Evolutionary conservation across 2,113 vertebrate genomes (phyloP).

Genomic region (Chascanopsetta lugubris): DNA sequence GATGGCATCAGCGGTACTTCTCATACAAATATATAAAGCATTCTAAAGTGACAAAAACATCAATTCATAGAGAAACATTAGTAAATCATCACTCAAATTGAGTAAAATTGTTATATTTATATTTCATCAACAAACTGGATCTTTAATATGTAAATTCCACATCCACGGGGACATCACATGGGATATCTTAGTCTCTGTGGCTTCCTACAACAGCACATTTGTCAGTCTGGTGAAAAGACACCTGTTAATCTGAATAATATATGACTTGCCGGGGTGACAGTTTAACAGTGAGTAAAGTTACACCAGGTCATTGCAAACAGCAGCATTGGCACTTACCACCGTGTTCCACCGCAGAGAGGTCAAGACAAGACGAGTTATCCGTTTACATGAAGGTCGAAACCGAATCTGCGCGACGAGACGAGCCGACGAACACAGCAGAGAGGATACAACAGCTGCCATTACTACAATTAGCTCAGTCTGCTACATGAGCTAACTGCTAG

Average conservation of each 20-base stretch:
- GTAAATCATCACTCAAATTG: too few species aligned
- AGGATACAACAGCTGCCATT: not conserved
- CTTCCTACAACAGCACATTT: conserved; percentile 34
- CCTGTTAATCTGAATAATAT: conserved; percentile 32
- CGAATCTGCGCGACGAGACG: not conserved
- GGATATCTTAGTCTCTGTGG: not conserved
- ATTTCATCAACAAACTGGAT: too few species aligned
- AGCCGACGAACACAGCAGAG: conserved; percentile 4
- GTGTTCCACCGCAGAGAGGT: conserved; percentile 23
- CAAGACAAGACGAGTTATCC: conserved; percentile 3
- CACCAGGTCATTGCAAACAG: conserved; percentile 4
- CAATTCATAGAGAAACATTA: too few species aligned
- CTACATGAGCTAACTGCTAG: too few species aligned
- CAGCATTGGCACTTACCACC: conserved; percentile 60
- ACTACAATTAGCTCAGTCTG: not conserved
- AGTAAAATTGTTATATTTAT: too few species aligned
- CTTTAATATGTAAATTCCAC: too few species aligned
- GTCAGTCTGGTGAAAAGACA: conserved; percentile 23
- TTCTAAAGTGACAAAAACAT: too few species aligned
- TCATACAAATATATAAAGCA: too few species aligned
- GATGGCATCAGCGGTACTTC: too few species aligned
- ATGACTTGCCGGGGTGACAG: conserved; percentile 4
- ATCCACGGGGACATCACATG: not conserved
- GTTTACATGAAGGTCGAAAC: conserved; percentile 1
- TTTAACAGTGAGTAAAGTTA: conserved; percentile 12